Evolutionary conservation across 2,888 invertebrate species (phyloP), one percentile per base, ranked within the genome.

Genomic region (Rhimphoctona megacephalus): DNA sequence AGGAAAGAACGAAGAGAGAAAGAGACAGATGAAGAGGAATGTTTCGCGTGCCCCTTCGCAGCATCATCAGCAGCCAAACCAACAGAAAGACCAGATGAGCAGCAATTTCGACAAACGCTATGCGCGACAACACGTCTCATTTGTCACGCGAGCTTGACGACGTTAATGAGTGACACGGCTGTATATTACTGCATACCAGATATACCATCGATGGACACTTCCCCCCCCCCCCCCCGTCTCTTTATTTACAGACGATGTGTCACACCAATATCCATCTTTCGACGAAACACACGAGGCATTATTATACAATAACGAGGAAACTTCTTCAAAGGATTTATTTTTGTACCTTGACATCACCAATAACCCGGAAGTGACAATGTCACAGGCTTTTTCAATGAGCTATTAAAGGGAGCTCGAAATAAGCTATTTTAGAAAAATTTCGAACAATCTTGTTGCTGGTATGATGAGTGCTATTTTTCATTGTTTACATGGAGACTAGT

Each of bases 101-200:
- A 93, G 94, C 92, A 93, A 94, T 94, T 94, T 94, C 92, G 93
- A 94, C 93, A 92, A 93, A 93, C 92, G 67, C 81, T 57, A 46
- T 17, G 91, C 89, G 91, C 91, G 94, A 93, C 94, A 94, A 93
- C 82, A 61, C 93, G 91, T 92, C 92, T 94, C 94, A 93, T 94
- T 94, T 94, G 94, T 94, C 94, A 94, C 90, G 89, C 76, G 33
- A 84, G 87, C 88, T 90, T 91, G 92, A 91, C 91, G 89, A 90
- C 67, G 83, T 85, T 87, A 88, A 87, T 89, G 88, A 89, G 88
- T 89, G 89, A 89, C 89, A 89, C 61, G 78, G 83, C 85, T 73
- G 88, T 89, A 82, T 76, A 76, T 77, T 66, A 88, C 87, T 88
- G 78, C 74, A 76, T 66, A 86, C 90, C 90, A 89, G 89, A 89